Evolutionary conservation across 1,140 invertebrate species (phyloP), one percentile per base, ranked within the genome.

Genomic region (Conopomorpha cramerella): DNA sequence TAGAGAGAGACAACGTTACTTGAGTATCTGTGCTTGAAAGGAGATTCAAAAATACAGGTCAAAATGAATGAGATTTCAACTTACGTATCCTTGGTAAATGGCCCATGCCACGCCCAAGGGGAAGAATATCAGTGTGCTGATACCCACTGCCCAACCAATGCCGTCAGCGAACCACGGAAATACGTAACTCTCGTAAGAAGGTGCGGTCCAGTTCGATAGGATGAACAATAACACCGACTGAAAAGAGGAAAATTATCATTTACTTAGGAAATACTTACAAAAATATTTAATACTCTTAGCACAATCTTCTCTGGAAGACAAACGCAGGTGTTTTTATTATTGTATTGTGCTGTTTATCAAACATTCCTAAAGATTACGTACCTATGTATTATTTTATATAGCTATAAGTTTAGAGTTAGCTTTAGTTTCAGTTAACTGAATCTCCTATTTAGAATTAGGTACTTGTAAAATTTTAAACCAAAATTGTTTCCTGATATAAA

Each of bases 101-200:
- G 62, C 52, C 34, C 64, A 56, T 11, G 71, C 34, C 18, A 80
- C 78, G 25, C 81, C 68, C 8, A 79, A 39, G 0, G 83, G 80
- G 32, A 88, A 67, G 6, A 82, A 79, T 2, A 64, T 40, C 3
- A 88, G 68, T 10, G 85, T 86, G 23, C 71, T 51, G 19, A 78
- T 26, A 1, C 86, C 81, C 34, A 88, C 83, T 17, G 82, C 35
- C 79, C 83, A 84, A 8, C 86, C 85, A 16, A 87, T 45, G 11
- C 54, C 57, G 41, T 83, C 77, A 3, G 81, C 82, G 81, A 83
- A 85, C 8, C 18, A n/a, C 0, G 86, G 86, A 60, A 86, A 88
- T 19, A 55, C 42, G 46, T 81, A 81, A n/a, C 59, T 46, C 31
- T 82, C 84, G 43, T 79, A 81, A 2, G 32, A 49, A 1, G 80